These are phyloP conservation scores for Lagopus muta DNA, from an alignment of 2,113 vertebrate genomes.

Conservation along the genomic window DNA sequence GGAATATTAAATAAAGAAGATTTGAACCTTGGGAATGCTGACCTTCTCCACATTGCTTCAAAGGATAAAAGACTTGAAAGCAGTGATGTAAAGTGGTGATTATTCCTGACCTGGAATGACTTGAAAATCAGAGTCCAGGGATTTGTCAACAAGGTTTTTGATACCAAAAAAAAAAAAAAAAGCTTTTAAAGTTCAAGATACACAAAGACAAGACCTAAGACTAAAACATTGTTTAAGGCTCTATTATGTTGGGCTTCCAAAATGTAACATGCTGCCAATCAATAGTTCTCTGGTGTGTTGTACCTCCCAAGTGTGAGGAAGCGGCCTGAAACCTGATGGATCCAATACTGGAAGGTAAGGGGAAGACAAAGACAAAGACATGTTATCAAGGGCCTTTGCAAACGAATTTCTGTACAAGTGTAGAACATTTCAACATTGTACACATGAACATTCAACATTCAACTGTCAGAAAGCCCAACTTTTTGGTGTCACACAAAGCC, in stretches of 20 bases:
- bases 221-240: not conserved
- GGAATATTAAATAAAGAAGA: conserved; percentile 5
- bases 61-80: conserved; percentile 2
- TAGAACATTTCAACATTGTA: not conserved
- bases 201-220: not conserved
- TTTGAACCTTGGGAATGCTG: not conserved
- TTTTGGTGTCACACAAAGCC: not conserved
- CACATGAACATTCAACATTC: too few relatives aligned
- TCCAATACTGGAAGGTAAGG: not conserved
- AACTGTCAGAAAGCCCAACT: not conserved
- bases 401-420: not conserved
- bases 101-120: conserved; percentile 14
- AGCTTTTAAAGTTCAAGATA: not conserved
- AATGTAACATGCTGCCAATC: not conserved
- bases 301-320: not conserved
- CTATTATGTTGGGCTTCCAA: not conserved
- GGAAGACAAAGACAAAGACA: not conserved
- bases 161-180: not conserved
- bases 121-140: not conserved
- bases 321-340: not conserved
- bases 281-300: not conserved
- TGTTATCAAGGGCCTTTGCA: not conserved
- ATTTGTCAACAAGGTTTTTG: not conserved
- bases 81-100: not conserved
- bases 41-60: conserved; percentile 7